These are phyloP conservation scores for Micromys minutus DNA, from an alignment of 2,113 vertebrate genomes.

Conservation along the genomic window DNA sequence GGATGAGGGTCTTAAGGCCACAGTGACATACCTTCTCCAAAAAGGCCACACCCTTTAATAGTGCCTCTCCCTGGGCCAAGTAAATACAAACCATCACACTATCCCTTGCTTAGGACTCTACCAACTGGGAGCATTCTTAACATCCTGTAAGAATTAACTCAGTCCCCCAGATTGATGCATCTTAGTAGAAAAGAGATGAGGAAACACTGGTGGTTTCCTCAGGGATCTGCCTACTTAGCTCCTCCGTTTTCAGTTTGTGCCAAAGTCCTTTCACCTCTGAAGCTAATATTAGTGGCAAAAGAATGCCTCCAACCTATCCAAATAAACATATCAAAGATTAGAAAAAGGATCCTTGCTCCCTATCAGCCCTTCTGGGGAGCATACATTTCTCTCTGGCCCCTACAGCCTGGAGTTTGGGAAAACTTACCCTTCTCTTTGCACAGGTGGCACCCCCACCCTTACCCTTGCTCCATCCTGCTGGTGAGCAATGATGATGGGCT, in stretches of 20 bases:
- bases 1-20: too few relatives aligned
- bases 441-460: background rate
- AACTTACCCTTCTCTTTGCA: constrained; percentile 53
- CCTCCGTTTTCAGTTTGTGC: background rate
- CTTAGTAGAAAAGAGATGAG: rapidly evolving
- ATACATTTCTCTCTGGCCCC: background rate
- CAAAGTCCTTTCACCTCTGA: background rate
- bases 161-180: rapidly evolving
- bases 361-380: background rate
- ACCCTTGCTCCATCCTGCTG: constrained; percentile 60
- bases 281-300: background rate
- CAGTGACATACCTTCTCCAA: too few relatives aligned
- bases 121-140: too few relatives aligned
- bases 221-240: rapidly evolving
- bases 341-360: background rate
- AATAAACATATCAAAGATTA: constrained; percentile 1
- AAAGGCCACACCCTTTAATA: too few relatives aligned
- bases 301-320: background rate
- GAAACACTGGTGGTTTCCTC: rapidly evolving
- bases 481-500: constrained; percentile 55
- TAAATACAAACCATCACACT: too few relatives aligned
- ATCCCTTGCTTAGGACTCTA: too few relatives aligned
- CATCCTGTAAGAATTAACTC: rapidly evolving
- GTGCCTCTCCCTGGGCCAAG: too few relatives aligned
- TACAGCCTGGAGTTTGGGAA: constrained; percentile 38